Percentiles rank a stretch among this genome's conserved stretches.
Conservation (phyloP, 2,888 invertebrate species). For the Ecliptopera silaceata region DNA sequence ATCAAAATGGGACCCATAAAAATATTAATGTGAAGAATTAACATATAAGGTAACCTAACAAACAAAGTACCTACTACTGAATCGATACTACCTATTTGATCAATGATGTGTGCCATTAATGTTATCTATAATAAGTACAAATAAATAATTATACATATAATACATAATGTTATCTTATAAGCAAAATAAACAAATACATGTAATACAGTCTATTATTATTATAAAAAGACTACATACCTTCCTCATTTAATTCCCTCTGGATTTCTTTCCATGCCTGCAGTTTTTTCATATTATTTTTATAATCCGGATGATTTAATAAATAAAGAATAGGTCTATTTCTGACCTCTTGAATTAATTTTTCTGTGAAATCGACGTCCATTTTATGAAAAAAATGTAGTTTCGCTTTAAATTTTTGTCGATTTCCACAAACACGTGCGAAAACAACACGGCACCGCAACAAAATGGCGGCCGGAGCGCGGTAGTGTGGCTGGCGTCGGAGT, state of each 20-base stretch:
- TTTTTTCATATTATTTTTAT: conserved; percentile 11
- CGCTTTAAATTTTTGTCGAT: not conserved
- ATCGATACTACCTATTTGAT: no score
- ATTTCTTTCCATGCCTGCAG: conserved; percentile 21
- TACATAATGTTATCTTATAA: not conserved
- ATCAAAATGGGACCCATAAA: no score
- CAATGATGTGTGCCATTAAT: no score
- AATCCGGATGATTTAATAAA: not conserved
- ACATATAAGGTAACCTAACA: no score
- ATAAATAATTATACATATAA: not conserved
- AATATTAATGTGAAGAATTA: no score
- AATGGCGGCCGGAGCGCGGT: not conserved
- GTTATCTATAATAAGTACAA: not conserved
- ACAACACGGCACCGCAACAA: not conserved
- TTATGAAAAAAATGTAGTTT: not conserved
- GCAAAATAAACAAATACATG: not conserved
- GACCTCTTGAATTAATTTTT: not conserved
- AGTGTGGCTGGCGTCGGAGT: not conserved
- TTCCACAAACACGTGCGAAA: not conserved
- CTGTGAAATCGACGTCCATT: not conserved
- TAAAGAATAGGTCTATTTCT: not conserved
- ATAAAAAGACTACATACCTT: not conserved
- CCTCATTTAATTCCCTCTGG: conserved; percentile 19
- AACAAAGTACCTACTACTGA: no score
- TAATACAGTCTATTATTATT: not conserved